Evolutionary conservation across 1,140 invertebrate genomes (phyloP).

Genomic region (Dufourea novaeangliae): DNA sequence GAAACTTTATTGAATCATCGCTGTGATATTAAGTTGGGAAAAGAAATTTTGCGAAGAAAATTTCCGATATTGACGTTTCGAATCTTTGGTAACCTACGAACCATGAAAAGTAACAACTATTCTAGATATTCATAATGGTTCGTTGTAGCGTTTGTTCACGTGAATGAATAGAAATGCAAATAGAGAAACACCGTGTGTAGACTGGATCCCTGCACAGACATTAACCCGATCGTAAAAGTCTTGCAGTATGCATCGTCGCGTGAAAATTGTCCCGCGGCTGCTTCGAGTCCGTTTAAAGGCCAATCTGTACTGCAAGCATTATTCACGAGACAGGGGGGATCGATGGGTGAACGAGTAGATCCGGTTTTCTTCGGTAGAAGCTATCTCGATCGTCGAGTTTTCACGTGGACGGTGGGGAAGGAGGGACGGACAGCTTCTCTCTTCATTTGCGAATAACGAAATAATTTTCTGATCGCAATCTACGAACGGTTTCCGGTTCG

Average conservation of each 20-base stretch:
- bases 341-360: slow-evolving; percentile 37
- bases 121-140: too few species aligned
- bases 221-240: slow-evolving; percentile 20
- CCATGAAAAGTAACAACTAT: too few species aligned
- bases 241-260: slow-evolving; percentile 54
- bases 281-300: slow-evolving; percentile 43
- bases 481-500: slow-evolving; percentile 4
- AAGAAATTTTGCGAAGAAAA: too few species aligned
- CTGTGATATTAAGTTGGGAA: too few species aligned
- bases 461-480: not conserved
- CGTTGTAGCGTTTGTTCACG: too few species aligned
- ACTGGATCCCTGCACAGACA: slow-evolving; percentile 1
- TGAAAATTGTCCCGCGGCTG: slow-evolving; percentile 32
- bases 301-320: slow-evolving; percentile 11
- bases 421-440: not conserved
- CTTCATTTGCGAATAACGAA: not conserved
- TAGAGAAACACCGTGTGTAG: not conserved
- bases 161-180: slow-evolving; percentile 25
- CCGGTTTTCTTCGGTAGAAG: not conserved
- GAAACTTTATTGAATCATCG: not conserved
- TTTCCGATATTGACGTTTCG: too few species aligned
- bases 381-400: not conserved
- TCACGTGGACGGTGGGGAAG: too few species aligned
- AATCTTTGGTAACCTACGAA: too few species aligned
- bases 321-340: slow-evolving; percentile 21